These are phyloP conservation scores for Cladorhizidae sp. DNA, from an alignment of 37 sponge, comb jelly and placozoan genomes.

Conservation along the genomic window DNA sequence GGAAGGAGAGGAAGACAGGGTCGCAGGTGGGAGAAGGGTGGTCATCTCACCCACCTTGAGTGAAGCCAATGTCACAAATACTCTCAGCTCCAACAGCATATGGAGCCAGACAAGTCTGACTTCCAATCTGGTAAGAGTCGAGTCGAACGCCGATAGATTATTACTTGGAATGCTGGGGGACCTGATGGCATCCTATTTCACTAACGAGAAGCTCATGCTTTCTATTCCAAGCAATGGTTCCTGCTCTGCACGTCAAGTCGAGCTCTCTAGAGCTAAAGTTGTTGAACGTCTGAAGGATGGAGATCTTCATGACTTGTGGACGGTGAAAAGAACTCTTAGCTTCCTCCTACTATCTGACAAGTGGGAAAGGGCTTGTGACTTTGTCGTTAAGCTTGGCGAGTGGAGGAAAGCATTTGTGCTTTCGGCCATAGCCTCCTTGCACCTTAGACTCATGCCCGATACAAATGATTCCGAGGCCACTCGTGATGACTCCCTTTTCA, in stretches of 20 bases:
- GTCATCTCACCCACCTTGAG: background rate
- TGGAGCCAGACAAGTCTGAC: background rate
- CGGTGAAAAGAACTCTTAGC: constrained; percentile 34
- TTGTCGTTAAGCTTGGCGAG: constrained; percentile 39
- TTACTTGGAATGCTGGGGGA: constrained; percentile 7
- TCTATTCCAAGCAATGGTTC: background rate
- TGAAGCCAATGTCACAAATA: background rate
- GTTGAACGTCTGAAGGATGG: constrained; percentile 10
- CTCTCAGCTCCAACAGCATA: background rate
- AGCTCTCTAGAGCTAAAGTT: constrained; percentile 5
- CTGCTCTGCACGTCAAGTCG: background rate
- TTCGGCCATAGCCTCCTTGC: background rate
- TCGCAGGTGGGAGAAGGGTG: no score
- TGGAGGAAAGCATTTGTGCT: constrained; percentile 53
- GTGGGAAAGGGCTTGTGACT: constrained; percentile 40
- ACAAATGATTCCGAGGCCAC: background rate
- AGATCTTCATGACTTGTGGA: constrained; percentile 25
- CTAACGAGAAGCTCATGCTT: constrained; percentile 16
- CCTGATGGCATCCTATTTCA: constrained; percentile 49
- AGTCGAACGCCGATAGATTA: background rate
- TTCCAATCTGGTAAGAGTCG: background rate
- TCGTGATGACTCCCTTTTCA: background rate
- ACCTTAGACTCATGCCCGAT: background rate
- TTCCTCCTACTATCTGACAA: constrained; percentile 51
- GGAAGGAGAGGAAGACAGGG: no score